Evolutionary conservation across 2,797 vertebrate genomes (phyloP).

Genomic region (Spinus pinus): DNA sequence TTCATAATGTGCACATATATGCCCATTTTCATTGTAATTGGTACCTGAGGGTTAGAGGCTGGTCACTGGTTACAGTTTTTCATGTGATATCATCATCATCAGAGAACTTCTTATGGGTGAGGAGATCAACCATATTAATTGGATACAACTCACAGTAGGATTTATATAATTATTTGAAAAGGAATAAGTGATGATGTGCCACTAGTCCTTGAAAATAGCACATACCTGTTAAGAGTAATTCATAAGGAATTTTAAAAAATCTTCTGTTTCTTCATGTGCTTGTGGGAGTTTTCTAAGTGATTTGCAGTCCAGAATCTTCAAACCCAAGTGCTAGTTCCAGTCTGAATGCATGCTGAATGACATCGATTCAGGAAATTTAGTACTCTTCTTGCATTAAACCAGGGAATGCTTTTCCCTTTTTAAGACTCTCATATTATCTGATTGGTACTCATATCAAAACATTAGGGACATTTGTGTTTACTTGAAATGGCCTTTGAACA

Average conservation of each 20-base stretch:
- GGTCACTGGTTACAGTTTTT: not conserved
- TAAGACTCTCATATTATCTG: not conserved
- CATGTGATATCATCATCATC: not conserved
- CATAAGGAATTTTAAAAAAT: not conserved
- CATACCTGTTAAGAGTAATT: not conserved
- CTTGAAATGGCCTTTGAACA: not conserved
- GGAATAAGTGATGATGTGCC: not conserved
- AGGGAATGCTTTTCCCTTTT: not conserved
- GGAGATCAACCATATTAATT: not conserved
- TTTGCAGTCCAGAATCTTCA: not conserved
- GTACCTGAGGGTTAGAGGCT: not conserved
- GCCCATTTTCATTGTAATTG: not conserved
- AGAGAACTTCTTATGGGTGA: not conserved
- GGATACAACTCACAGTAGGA: not conserved
- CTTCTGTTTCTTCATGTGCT: not conserved
- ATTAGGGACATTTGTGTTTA: not conserved
- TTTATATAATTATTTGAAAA: not conserved
- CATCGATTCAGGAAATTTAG: not conserved
- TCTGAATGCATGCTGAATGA: not conserved
- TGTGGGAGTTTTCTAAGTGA: not conserved
- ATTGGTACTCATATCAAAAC: not conserved
- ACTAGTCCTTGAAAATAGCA: not conserved
- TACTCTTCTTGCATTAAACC: not conserved
- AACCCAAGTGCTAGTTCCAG: not conserved
- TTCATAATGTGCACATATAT: not conserved